A percentile compares a stretch with the other conserved stretches of the same genome.
phyloP scores from a whole-genome alignment of 2,113 vertebrate species.

The Theristicus caerulescens region DNA sequence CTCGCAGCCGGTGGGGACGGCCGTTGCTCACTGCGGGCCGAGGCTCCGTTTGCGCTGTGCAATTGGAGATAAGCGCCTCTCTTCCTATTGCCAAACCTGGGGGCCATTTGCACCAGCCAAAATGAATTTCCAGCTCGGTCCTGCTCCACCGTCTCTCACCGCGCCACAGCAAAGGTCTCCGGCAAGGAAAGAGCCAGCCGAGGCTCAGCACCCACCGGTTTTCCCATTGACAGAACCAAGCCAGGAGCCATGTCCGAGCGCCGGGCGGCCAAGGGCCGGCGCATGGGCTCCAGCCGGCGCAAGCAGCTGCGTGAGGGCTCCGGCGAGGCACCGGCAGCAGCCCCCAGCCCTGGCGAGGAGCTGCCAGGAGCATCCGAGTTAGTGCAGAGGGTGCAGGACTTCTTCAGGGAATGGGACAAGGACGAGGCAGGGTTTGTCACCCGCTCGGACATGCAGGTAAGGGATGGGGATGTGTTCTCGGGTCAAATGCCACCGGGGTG shows the following conservation, averaged over 20 bases:
- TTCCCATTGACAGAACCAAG: neutral
- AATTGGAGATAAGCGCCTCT: accelerated
- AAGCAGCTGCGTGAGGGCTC: conserved; percentile 10
- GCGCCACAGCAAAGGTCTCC: accelerated
- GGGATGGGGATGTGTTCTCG: neutral
- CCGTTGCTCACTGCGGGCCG: accelerated
- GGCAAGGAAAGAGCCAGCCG: accelerated
- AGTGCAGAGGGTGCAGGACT: conserved; percentile 15
- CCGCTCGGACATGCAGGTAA: conserved; percentile 70
- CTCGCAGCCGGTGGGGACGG: neutral
- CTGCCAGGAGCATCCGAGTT: neutral
- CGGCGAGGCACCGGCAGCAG: accelerated
- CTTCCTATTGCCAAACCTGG: neutral
- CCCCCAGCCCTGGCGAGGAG: accelerated
- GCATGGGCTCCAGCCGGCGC: conserved; percentile 78
- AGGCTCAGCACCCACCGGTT: accelerated
- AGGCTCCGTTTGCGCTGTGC: accelerated
- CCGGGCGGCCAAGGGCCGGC: conserved; percentile 67
- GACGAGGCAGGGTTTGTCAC: conserved; percentile 54
- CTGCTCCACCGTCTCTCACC: accelerated
- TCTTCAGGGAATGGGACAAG: conserved; percentile 30
- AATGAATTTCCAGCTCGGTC: neutral
- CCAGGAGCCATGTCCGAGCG: conserved; percentile 49
- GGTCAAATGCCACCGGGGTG: accelerated
- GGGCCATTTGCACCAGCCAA: neutral